Evolutionary conservation across 2,888 invertebrate species (phyloP), one percentile per base, ranked within the genome.

Genomic region (Yponomeuta evonymella): DNA sequence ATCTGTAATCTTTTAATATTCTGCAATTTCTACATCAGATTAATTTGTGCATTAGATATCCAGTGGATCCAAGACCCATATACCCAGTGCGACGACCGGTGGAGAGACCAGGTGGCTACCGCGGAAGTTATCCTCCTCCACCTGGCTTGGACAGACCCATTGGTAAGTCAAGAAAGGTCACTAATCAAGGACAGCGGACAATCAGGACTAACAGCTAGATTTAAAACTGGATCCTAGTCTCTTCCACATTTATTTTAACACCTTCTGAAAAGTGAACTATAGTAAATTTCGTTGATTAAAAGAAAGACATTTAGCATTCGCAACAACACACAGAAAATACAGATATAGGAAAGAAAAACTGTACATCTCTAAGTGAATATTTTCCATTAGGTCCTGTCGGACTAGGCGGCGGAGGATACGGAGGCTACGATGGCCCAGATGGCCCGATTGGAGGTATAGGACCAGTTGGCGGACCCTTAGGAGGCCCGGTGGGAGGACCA

Each of bases 31-130:
- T 51, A 51, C 51, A 51, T 15, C 15, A 33, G 2, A 5, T 15
- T 58, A 12, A 58, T 15, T 58, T 48, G 62, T 64, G 48, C 69
- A 64, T 69, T 71, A 91, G 91, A 72, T 90, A 83, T 75, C 91
- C 91, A 10, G 83, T 84, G 9, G 92, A 91, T 75, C 90, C 90
- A 6, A 83, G 92, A 75, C 92, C 92, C 4, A 84, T 81, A 70
- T 89, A 84, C 70, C 87, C 87, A 10, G 63, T 88, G 71, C 79
- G 90, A 74, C 78, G 91, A 74, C 89, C 88, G 2, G 76, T 86
- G 48, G 89, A 89, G 2, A 79, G 90, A 75, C 92, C 92, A 9
- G 88, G 87, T 75, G 94, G 94, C 51, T 94, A 94, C 78, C 88
- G 93, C 2, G 93, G 92, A 71, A 87, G 87, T 48, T 93, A 93